phyloP scores from a whole-genome alignment of 2,113 vertebrate genomes.

The Psittacara wagleri region DNA sequence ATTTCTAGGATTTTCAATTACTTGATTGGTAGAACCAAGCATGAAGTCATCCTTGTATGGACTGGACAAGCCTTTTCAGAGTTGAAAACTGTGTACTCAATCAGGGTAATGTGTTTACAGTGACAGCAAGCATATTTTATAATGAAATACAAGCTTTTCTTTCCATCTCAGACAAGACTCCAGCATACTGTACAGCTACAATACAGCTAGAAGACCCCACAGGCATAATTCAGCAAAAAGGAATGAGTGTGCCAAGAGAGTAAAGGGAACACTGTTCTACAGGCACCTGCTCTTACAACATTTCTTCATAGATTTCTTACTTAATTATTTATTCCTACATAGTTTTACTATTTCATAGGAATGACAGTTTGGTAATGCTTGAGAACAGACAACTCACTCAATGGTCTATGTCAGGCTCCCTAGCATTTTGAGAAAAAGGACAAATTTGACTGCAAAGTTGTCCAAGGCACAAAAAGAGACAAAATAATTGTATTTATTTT shows the following conservation, averaged over 20 bases:
- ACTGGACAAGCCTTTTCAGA: not conserved
- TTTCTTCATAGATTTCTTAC: not conserved
- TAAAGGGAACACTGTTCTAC: not conserved
- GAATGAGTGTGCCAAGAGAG: not conserved
- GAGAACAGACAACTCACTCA: not conserved
- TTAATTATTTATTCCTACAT: not conserved
- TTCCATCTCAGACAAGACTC: not conserved
- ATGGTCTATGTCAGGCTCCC: not conserved
- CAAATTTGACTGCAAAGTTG: not conserved
- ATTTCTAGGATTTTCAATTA: not conserved
- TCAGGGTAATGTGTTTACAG: not conserved
- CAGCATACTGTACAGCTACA: not conserved
- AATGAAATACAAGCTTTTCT: not conserved
- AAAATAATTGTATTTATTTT: not conserved
- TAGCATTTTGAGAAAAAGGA: not conserved
- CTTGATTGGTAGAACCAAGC: not conserved
- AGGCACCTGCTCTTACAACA: not conserved
- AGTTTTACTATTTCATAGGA: not conserved
- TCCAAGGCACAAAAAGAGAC: not conserved
- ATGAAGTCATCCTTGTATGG: not conserved
- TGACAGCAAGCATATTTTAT: not conserved
- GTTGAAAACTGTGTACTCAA: not conserved
- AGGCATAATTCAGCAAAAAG: not conserved
- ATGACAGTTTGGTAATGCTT: not conserved
- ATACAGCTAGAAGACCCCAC: not conserved